Conservation (phyloP, 2,888 invertebrate genomes). For the Galeopsomyia nigrocyanea region DNA sequence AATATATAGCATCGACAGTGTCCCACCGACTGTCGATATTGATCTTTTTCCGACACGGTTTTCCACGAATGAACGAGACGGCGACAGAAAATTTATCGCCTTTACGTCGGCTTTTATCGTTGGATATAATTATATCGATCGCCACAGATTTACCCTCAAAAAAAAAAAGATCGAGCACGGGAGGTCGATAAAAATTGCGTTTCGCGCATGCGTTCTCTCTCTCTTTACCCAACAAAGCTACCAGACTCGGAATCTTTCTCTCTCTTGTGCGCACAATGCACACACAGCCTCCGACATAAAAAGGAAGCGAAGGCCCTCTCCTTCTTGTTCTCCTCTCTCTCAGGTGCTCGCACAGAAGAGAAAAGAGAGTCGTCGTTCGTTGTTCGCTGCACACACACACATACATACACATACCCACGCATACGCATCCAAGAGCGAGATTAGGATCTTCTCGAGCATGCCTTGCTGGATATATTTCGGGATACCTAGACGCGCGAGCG, state of each 20-base stretch:
- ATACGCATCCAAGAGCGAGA: constrained; percentile 14
- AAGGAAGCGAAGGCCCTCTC: neutral
- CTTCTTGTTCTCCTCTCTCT: neutral
- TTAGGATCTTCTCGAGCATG: constrained; percentile 34
- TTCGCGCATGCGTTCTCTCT: neutral
- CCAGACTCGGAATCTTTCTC: no score
- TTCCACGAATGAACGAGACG: constrained; percentile 18
- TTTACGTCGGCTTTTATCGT: constrained; percentile 22
- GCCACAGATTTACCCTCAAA: neutral
- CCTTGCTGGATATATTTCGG: no score
- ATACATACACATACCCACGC: no score
- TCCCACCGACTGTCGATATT: constrained; percentile 38
- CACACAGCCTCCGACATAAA: constrained; percentile 4
- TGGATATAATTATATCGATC: constrained; percentile 22
- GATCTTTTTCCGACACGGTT: constrained; percentile 26
- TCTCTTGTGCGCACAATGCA: neutral
- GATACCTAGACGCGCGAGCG: constrained; percentile 13
- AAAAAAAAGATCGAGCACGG: no score
- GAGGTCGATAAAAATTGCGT: constrained; percentile 1
- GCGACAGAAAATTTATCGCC: constrained; percentile 32
- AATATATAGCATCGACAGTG: constrained; percentile 28
- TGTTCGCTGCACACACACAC: neutral
- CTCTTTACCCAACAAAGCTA: no score
- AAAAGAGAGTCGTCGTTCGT: constrained; percentile 33
- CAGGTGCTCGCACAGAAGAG: neutral